Conservation (phyloP, 1,140 invertebrate genomes). For the Drosophila auraria region DNA sequence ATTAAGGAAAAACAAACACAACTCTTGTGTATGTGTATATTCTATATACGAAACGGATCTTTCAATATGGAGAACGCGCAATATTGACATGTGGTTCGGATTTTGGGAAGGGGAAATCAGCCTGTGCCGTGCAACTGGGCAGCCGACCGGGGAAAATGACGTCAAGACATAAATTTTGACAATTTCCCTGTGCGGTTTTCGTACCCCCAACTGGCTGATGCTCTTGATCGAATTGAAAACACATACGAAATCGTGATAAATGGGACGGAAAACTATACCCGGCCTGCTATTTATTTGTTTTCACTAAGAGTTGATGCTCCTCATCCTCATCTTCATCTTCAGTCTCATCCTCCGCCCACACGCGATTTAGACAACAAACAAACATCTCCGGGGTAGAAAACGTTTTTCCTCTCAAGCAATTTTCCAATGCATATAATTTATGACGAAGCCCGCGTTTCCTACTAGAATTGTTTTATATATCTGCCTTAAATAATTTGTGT, state of each 20-base stretch:
- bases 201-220: slow-evolving; percentile 15
- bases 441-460: slow-evolving; percentile 38
- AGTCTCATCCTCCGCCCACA: slow-evolving; percentile 54
- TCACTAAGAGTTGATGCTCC: slow-evolving; percentile 60
- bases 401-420: slow-evolving; percentile 63
- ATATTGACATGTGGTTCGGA: slow-evolving; percentile 73
- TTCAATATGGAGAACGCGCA: slow-evolving; percentile 69
- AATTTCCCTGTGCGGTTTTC: slow-evolving; percentile 34
- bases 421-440: slow-evolving; percentile 74
- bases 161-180: slow-evolving; percentile 81
- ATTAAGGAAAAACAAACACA: slow-evolving; percentile 69
- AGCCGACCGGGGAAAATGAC: slow-evolving; percentile 59
- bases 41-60: slow-evolving; percentile 31
- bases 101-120: background rate
- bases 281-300: slow-evolving; percentile 66
- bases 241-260: slow-evolving; percentile 66
- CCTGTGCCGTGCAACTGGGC: slow-evolving; percentile 26
- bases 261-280: slow-evolving; percentile 37
- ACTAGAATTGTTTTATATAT: slow-evolving; percentile 36
- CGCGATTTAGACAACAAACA: slow-evolving; percentile 61
- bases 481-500: slow-evolving; percentile 26
- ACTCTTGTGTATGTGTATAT: slow-evolving; percentile 23
- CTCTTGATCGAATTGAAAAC: slow-evolving; percentile 64
- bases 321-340: slow-evolving; percentile 26
- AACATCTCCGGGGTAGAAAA: slow-evolving; percentile 24